Base-by-base conservation (phyloP, 2,113 vertebrate genomes). In the Chroicocephalus ridibundus region DNA sequence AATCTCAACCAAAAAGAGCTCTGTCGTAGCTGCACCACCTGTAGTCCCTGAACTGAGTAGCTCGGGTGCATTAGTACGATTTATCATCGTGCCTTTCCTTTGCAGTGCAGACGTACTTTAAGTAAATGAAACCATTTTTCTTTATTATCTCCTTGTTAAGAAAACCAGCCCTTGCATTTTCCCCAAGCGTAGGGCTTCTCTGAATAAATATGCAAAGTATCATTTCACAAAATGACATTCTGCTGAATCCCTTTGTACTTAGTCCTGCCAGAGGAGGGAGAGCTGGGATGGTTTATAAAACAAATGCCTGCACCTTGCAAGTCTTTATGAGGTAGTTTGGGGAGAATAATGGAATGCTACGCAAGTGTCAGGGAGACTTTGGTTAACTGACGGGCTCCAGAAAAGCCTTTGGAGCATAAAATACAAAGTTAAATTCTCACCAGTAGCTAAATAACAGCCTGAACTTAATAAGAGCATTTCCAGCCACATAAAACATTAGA, bases 141-240 rank as follows among this genome's bases (percentile, higher is more conserved):
- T 96, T 89, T 95, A 90, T 96, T 94, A 91, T 91, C 75, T 86
- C 60, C 91, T 62, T 51, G 60, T 94, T 88, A 93, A 90, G 93
- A 95, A 96, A 90, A 60, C 64, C 58, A 88, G 49, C 86, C 66
- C 52, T 93, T 92, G 61, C 24, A 0, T 68, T 92, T 79, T 95
- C 22, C 79, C 65, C 17, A 20, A 61, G 64, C 32, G 70, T 26
- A 86, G 65, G 58, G 29, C 26, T 80, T 77, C 86, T 81, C 81
- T 95, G 86, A 95, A 84, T 94, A 94, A 96, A 94, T 83, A 86
- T 51, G 61, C 69, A 64, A 49, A 79, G 26, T 68, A 47, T 90
- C 60, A 36, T 88, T 94, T 93, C 68, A 60, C 66, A 52, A 57
- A 85, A 93, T 51, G 7, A 64, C 62, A 36, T 72, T 86, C 58